These are phyloP conservation scores for Trachelus tabidus DNA, from an alignment of 2,888 invertebrate species.

Conservation along the genomic window DNA sequence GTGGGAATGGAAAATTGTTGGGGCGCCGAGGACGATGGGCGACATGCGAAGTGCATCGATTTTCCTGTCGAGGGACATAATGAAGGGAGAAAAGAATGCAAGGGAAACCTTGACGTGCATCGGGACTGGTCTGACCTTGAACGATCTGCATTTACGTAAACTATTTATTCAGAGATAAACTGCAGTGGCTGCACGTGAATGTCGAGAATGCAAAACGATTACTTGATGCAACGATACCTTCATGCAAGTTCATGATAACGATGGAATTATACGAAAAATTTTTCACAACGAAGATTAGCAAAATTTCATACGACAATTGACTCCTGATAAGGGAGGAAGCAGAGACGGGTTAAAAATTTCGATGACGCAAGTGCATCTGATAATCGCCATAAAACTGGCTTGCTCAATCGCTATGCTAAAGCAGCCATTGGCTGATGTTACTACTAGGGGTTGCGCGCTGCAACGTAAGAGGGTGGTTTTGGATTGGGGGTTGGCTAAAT, in stretches of 20 bases:
- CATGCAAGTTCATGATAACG: background rate
- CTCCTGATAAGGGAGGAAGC: too few species aligned
- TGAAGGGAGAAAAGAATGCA: conserved; percentile 22
- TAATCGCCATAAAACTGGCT: background rate
- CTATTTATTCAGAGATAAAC: conserved; percentile 18
- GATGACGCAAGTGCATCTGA: background rate
- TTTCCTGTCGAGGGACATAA: conserved; percentile 10
- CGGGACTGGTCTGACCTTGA: conserved; percentile 35
- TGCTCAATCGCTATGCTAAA: background rate
- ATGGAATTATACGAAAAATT: background rate
- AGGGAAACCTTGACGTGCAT: conserved; percentile 29
- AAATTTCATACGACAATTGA: background rate
- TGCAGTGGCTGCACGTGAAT: conserved; percentile 12
- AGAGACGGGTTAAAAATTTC: background rate
- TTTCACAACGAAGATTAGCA: background rate
- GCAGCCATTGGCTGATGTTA: background rate
- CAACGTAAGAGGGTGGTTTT: background rate
- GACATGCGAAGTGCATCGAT: conserved; percentile 49
- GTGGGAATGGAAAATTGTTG: background rate
- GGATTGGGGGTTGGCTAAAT: background rate
- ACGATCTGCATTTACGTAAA: conserved; percentile 29
- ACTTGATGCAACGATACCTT: background rate
- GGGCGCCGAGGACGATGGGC: background rate
- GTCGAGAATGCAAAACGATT: background rate
- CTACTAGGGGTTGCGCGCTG: background rate